Percentiles rank a stretch among this genome's conserved stretches.
These are phyloP conservation scores for Misgurnus mizolepis DNA, from an alignment of 2,113 vertebrate genomes.

Conservation along the genomic window DNA sequence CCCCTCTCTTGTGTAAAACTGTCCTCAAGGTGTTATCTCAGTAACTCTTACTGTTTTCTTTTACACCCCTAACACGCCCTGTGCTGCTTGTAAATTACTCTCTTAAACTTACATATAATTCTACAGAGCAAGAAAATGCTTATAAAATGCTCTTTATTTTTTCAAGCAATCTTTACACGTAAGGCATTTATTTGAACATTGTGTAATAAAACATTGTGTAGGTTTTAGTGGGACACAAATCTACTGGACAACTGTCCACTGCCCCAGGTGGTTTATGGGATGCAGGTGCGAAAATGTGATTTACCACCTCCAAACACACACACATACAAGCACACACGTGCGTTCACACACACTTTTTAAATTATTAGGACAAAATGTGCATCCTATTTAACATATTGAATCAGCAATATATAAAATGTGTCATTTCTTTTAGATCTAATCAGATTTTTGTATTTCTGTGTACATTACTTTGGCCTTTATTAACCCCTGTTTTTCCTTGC, in stretches of 20 bases:
- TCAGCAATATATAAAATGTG: too few relatives aligned
- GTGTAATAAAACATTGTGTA: not conserved
- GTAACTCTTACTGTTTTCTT: conserved; percentile 13
- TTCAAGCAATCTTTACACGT: not conserved
- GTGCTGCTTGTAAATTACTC: conserved; percentile 16
- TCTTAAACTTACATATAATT: conserved; percentile 1
- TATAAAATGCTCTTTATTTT: not conserved
- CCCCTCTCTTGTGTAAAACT: conserved; percentile 1
- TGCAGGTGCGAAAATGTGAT: conserved; percentile 38
- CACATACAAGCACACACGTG: conserved; percentile 12
- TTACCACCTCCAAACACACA: conserved; percentile 15
- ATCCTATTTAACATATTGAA: too few relatives aligned
- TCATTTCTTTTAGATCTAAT: too few relatives aligned
- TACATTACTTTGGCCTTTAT: too few relatives aligned
- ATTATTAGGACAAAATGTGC: too few relatives aligned
- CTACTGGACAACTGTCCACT: conserved; percentile 15
- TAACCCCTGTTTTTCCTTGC: too few relatives aligned
- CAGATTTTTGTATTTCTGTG: too few relatives aligned
- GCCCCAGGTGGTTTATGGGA: conserved; percentile 39
- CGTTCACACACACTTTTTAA: too few relatives aligned
- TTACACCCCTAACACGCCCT: conserved; percentile 19
- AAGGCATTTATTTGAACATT: conserved; percentile 1
- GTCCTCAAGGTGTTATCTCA: conserved; percentile 31
- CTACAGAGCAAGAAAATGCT: not conserved
- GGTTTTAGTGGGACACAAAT: conserved; percentile 30